Base-by-base conservation (phyloP, 2,888 invertebrate species). In the Plagodis dolabraria region DNA sequence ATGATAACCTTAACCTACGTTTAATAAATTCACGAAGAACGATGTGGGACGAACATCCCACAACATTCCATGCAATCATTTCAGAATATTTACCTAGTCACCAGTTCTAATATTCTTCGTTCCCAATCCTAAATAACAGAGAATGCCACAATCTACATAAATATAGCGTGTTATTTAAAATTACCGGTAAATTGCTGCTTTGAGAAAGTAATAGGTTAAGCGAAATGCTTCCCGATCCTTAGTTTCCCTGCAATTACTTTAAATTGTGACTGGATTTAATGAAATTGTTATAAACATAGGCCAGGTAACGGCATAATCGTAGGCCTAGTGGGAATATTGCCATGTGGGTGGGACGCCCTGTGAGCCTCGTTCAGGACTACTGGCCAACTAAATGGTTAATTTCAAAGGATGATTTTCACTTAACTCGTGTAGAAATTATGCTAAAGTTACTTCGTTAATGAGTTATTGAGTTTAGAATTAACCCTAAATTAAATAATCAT, bases 261-360 rank as follows among this genome's bases (percentile, higher is more conserved):
- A 72, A 77, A 80, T 72, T 71, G 75, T 73, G 74, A 74, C 62
- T 72, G 70, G 71, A 70, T 79, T 77, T 83, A 86, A 88, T 85
- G 78, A 80, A 86, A 87, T 82, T 76, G 77, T 84, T 82, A 85
- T 85, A 83, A 84, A 79, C 78, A 79, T 75, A 74, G 73, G 63
- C 71, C 69, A 60, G 69, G 70, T 72, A 77, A 76, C 69, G 61
- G 68, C 69, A 68, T 87, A 86, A 87, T 86, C 69, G 73, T 64
- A 66, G 74, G 68, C 63, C 65, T 66, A 66, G 73, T 87, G 87
- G 76, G 89, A 87, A 86, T 65, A 52, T 47, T 49, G 71, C 64
- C 87, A 85, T 76, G 77, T 86, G 87, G 63, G 55, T 51, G 49
- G 56, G 40, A 43, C 22, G 50, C 56, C 47, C 54, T 47, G 51